Evolutionary conservation across 2,888 invertebrate species (phyloP).

Genomic region (Drosophila kanekoi): DNA sequence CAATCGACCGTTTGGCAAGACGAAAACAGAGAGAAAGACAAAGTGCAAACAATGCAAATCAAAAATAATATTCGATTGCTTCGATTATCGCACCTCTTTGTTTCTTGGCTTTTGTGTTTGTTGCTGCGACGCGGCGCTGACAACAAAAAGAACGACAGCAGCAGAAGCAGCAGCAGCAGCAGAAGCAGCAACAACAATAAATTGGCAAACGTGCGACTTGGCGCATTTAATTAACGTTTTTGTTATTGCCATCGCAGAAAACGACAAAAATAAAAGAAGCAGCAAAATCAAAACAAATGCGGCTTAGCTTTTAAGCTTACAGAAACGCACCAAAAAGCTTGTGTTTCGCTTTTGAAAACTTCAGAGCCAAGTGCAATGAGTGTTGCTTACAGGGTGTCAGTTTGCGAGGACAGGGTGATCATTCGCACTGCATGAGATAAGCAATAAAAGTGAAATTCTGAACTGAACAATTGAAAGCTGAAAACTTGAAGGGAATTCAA

Average conservation of each 20-base stretch:
- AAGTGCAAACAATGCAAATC: slow-evolving; percentile 45
- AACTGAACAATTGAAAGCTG: too few species aligned
- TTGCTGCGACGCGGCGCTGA: slow-evolving; percentile 8
- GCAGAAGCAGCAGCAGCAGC: background rate
- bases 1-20: background rate
- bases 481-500: too few species aligned
- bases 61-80: slow-evolving; percentile 38
- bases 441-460: background rate
- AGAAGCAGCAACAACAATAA: slow-evolving; percentile 6
- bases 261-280: background rate
- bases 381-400: background rate
- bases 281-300: slow-evolving; percentile 18
- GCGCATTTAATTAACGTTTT: slow-evolving; percentile 26
- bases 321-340: slow-evolving; percentile 1
- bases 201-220: slow-evolving; percentile 37
- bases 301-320: slow-evolving; percentile 12
- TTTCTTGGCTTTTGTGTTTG: slow-evolving; percentile 23
- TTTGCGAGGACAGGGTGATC: background rate
- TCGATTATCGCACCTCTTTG: slow-evolving; percentile 33
- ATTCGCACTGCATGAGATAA: slow-evolving; percentile 2
- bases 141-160: slow-evolving; percentile 1
- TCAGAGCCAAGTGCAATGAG: slow-evolving; percentile 3
- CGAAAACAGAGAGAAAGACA: slow-evolving; percentile 18
- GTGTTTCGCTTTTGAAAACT: background rate
- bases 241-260: slow-evolving; percentile 10